A percentile compares a stretch with the other conserved stretches of the same genome.
Conservation (phyloP, 1,140 invertebrate species). For the Polypedilum pembai region DNA sequence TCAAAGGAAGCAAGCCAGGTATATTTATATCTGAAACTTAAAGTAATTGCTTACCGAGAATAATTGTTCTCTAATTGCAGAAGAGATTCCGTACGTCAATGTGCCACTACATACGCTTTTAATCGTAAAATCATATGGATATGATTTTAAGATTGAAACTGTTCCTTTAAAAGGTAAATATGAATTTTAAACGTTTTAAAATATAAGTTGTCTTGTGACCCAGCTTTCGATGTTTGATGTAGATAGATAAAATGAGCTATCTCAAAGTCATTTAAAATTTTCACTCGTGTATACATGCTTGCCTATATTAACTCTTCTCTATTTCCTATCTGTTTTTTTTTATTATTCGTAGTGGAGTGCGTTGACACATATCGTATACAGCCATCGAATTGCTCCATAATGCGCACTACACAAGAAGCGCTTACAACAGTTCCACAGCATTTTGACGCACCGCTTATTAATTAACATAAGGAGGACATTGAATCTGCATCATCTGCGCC, state of each 20-base stretch:
- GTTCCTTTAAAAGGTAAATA: conserved; percentile 55
- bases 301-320: background rate
- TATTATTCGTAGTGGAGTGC: conserved; percentile 55
- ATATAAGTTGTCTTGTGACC: background rate
- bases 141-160: conserved; percentile 74
- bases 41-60: conserved; percentile 28
- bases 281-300: background rate
- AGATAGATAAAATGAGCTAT: background rate
- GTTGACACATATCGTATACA: conserved; percentile 73
- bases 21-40: conserved; percentile 34
- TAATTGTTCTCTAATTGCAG: conserved; percentile 42
- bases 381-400: conserved; percentile 59
- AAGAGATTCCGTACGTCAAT: conserved; percentile 83
- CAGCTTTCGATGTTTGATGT: background rate
- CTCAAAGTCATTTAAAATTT: background rate
- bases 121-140: conserved; percentile 71
- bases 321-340: background rate
- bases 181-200: background rate
- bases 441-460: conserved; percentile 47
- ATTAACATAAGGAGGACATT: conserved; percentile 11
- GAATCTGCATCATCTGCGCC: background rate
- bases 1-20: conserved; percentile 73
- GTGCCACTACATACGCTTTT: conserved; percentile 89
- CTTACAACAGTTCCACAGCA: conserved; percentile 62
- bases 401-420: conserved; percentile 55